phyloP scores from a whole-genome alignment of 2,888 invertebrate species.

The Platycheirus rosarum region DNA sequence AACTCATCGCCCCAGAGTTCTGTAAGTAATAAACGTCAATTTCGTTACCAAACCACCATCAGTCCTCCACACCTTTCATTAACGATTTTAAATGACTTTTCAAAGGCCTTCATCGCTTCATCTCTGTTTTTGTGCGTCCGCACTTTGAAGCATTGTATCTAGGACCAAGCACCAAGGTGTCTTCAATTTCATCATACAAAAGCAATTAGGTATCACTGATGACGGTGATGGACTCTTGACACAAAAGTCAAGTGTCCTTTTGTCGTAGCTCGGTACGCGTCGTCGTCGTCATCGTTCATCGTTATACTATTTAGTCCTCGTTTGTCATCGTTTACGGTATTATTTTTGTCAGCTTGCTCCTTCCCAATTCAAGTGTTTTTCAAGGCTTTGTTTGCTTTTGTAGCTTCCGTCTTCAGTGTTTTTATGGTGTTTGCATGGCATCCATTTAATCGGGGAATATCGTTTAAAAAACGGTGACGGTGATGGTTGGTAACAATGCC shows the following conservation, averaged over 20 bases:
- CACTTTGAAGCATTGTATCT: background rate
- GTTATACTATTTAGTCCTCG: conserved; percentile 30
- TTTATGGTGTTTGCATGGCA: conserved; percentile 36
- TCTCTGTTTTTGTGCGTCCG: conserved; percentile 14
- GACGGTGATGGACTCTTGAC: conserved; percentile 72
- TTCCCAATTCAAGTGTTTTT: conserved; percentile 52
- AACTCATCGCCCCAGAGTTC: background rate
- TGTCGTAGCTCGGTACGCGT: conserved; percentile 40
- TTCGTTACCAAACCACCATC: conserved; percentile 16
- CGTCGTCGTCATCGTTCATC: conserved; percentile 35
- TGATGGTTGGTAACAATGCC: conserved; percentile 51
- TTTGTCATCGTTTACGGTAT: conserved; percentile 20
- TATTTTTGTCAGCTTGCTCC: conserved; percentile 16
- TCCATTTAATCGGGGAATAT: conserved; percentile 63
- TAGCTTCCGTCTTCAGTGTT: conserved; percentile 48
- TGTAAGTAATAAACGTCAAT: conserved; percentile 4
- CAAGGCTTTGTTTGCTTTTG: conserved; percentile 68
- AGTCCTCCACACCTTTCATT: conserved; percentile 68
- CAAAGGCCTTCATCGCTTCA: conserved; percentile 14
- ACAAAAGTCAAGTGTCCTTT: conserved; percentile 73
- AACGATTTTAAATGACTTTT: conserved; percentile 48
- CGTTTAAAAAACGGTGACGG: conserved; percentile 65
- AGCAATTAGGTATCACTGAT: conserved; percentile 71
- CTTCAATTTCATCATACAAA: conserved; percentile 52
- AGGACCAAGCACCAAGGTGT: no score